These are phyloP conservation scores for Esox niger DNA, from an alignment of 2,113 vertebrate species.

Conservation along the genomic window DNA sequence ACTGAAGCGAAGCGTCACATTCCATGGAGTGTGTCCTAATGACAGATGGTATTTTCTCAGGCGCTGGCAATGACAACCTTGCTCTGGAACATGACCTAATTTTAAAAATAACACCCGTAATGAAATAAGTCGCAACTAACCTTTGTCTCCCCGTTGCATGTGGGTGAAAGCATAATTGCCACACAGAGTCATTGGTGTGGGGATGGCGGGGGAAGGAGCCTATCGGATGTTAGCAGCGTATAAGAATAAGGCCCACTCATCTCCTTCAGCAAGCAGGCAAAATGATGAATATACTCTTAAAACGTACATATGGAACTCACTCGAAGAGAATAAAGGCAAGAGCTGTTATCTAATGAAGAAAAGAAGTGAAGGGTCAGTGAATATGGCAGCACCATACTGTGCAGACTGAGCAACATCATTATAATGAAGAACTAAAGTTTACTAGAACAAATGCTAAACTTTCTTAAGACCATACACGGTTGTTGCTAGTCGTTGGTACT, in stretches of 20 bases:
- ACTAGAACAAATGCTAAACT: neutral
- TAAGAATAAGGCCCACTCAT: neutral
- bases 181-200: slow-evolving; percentile 6
- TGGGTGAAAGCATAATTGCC: slow-evolving; percentile 14
- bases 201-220: neutral
- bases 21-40: slow-evolving; percentile 69
- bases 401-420: neutral
- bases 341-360: neutral
- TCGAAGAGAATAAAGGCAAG: neutral
- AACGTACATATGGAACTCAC: neutral
- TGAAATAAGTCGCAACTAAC: slow-evolving; percentile 33
- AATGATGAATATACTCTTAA: neutral
- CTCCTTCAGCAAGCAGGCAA: neutral
- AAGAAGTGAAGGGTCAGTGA: neutral
- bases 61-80: slow-evolving; percentile 57
- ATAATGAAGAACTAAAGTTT: neutral
- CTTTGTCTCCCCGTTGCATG: slow-evolving; percentile 19
- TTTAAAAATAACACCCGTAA: slow-evolving; percentile 44
- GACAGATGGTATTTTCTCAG: slow-evolving; percentile 72
- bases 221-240: neutral
- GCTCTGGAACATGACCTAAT: slow-evolving; percentile 52
- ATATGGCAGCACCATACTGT: neutral
- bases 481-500: neutral
- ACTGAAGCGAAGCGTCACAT: slow-evolving; percentile 62
- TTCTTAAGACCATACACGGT: neutral